Evolutionary conservation across 2,113 vertebrate genomes (phyloP), one percentile per base, ranked within the genome.

Genomic region (Melanostigma gelatinosum): DNA sequence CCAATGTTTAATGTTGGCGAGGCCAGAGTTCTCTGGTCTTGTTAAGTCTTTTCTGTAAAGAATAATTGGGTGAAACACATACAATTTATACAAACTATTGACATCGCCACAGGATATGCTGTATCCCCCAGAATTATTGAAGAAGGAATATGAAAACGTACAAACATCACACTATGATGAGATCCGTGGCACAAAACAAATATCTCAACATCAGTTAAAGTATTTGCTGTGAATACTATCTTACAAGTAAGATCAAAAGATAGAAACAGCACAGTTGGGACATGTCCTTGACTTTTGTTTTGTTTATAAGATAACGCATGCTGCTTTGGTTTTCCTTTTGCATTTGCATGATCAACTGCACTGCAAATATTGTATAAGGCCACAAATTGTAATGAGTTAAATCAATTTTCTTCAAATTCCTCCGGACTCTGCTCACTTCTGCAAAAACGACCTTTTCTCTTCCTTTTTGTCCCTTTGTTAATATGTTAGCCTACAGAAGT

Each of bases 1-100:
- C 50, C 63, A 29, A 62, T 84, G 80, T 79, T 79, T 89, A 55
- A 86, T 93, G 84, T 83, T 85, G 63, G 81, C 22, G 0, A 77
- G 24, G 77, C 60, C 61, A 46, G 12, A 62, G 0, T 69, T 80
- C 29, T 77, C n/a, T 50, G 40, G 32, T 76, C 20, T 52, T 68
- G 0, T 52, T 64, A 6, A 8, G 8, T 55, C 67, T 75, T 54
- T 40, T 75, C 8, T 80, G 16, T 70, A 61, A 72, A 70, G 9
- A 79, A 76, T 46, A 73, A 72, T 67, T 63, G 24, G 24, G 6
- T 34, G 29, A 60, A 68, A 34, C 36, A 32, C 27, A 65, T 72
- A 65, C 0, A 60, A 72, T 70, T 34, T 15, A 44, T 77, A 20
- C 40, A 62, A 48, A 7, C 22, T 46, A 36, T 29, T 76, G 72